Base-by-base conservation (phyloP, 2,797 vertebrate genomes). In the Pseudocheirus occidentalis region DNA sequence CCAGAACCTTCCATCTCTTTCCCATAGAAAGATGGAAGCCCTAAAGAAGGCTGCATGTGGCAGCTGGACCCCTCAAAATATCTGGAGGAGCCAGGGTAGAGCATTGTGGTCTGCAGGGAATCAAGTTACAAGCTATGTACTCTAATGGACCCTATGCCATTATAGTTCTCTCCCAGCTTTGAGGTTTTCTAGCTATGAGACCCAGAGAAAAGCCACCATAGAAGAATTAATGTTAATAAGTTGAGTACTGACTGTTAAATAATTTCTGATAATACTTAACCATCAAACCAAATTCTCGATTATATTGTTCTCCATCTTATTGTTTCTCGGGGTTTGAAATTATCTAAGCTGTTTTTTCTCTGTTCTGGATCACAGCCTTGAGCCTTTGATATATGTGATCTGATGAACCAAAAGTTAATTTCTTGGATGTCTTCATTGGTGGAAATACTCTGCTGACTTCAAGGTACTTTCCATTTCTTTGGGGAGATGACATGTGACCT, bases 251-350 rank as follows among this genome's bases (percentile, higher is more conserved):
- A 66, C 62, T 73, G 16, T 73, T 73, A 18, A 73, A 40, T n/a
- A 73, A 73, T n/a, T 16, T 73, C 62, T 40, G 16, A 40, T 73
- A 40, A 73, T 40, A 40, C 13, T 34, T 34, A n/a, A 27, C 31
- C 14, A 66, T 95, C 91, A 90, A 95, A 92, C 12, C 27, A 95
- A 93, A 96, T 66, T 96, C 46, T 89, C 7, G 24, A 24, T 92
- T 91, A 91, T 91, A 92, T 0, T 57, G 24, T 16, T 95, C 73
- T 54, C 12, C n/a, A 13, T 94, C 27, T 6, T 90, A 90, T 52
- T 18, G 13, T 29, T 21, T 92, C 50, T 24, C 54, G 95, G 93
- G 91, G 28, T 0, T 59, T 46, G 89, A 95, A 52, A 27, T 57
- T 91, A 58, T 91, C 10, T 87, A 52, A 92, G 14, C 40, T 73